Evolutionary conservation across 2,113 vertebrate genomes (phyloP).

Genomic region (Pterophyllum scalare): DNA sequence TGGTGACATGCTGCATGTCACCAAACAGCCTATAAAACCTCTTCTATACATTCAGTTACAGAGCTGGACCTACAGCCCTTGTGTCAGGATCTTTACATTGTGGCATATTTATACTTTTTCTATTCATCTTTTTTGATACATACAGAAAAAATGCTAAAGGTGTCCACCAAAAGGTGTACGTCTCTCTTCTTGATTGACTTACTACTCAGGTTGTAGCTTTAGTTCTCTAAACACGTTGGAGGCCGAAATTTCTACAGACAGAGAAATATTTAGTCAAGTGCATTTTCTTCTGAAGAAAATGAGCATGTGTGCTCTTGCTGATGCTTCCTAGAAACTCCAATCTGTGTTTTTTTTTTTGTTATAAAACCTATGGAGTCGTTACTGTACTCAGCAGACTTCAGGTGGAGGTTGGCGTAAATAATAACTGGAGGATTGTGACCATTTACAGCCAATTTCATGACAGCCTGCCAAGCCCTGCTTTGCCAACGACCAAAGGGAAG

Average conservation of each 20-base stretch:
- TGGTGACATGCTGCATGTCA: too few species aligned
- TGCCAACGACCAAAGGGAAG: not conserved
- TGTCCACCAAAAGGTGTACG: constrained; percentile 10
- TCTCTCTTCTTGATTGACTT: not conserved
- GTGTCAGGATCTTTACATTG: not conserved
- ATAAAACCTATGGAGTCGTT: not conserved
- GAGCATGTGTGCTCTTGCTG: not conserved
- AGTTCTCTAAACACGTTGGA: not conserved
- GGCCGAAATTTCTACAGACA: not conserved
- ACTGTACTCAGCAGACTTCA: not conserved
- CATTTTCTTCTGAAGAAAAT: not conserved
- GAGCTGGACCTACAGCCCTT: not conserved
- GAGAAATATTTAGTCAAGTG: not conserved
- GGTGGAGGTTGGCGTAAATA: not conserved
- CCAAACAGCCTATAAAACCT: not conserved
- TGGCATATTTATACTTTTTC: not conserved
- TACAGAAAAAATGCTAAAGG: not conserved
- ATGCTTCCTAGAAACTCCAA: not conserved
- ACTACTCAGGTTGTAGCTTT: not conserved
- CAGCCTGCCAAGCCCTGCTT: not conserved
- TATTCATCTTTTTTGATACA: not conserved
- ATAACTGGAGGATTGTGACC: not conserved
- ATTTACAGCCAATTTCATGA: accelerated
- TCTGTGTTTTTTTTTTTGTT: not conserved
- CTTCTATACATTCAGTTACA: not conserved